Evolutionary conservation across 2,888 invertebrate genomes (phyloP).

Genomic region (Ligdia adustata): DNA sequence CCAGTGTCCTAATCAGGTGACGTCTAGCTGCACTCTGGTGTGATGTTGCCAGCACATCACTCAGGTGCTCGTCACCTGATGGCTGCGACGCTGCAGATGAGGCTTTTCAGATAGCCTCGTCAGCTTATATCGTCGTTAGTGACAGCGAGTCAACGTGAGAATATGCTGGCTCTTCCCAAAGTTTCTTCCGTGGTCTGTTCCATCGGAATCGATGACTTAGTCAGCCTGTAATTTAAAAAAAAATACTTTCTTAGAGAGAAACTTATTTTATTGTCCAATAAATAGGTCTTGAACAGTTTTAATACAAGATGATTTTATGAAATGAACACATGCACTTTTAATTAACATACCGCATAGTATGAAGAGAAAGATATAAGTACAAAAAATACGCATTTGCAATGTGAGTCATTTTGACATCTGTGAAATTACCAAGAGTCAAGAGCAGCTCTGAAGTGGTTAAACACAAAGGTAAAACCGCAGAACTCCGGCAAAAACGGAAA

Average conservation of each 20-base stretch:
- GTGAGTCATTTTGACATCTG: no score
- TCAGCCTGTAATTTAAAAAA: constrained; percentile 65
- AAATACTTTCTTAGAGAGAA: no score
- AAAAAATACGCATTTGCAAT: no score
- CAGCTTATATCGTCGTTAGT: constrained; percentile 37
- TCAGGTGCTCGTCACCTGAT: constrained; percentile 55
- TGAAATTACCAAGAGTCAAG: no score
- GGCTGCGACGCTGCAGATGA: neutral
- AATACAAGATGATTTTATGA: no score
- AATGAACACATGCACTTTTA: no score
- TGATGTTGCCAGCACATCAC: constrained; percentile 77
- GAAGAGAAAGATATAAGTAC: no score
- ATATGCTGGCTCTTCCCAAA: constrained; percentile 49
- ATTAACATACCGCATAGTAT: no score
- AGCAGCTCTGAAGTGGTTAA: constrained; percentile 7
- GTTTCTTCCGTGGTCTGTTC: constrained; percentile 46
- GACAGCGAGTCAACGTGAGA: constrained; percentile 44
- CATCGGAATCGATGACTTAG: constrained; percentile 54
- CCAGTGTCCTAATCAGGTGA: constrained; percentile 57
- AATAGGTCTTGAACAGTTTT: no score
- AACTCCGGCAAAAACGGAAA: constrained; percentile 21
- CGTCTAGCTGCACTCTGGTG: constrained; percentile 71
- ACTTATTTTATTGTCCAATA: no score
- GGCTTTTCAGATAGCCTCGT: neutral
- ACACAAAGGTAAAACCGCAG: constrained; percentile 12